Percentiles rank a stretch among this genome's conserved stretches.
phyloP scores from a whole-genome alignment of 2,888 invertebrate species.

The Ctenicera cuprea region DNA sequence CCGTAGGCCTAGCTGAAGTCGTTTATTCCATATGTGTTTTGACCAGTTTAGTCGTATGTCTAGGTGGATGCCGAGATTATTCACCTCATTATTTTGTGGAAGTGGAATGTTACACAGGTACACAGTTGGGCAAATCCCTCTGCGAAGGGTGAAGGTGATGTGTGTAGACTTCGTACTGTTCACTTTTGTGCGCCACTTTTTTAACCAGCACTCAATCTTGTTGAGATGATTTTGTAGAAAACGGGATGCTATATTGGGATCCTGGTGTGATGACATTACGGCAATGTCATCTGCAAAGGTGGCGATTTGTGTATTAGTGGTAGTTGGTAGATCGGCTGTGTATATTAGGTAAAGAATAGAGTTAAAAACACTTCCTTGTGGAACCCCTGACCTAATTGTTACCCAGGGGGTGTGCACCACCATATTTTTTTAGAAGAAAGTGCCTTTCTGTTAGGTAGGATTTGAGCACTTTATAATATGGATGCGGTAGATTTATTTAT shows the following conservation, averaged over 20 bases:
- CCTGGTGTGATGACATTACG: constrained; percentile 3
- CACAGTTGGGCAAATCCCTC: not conserved
- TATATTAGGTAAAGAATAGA: not conserved
- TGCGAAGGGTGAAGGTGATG: too few relatives aligned
- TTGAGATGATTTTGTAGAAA: constrained; percentile 7
- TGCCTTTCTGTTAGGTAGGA: not conserved
- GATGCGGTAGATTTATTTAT: too few relatives aligned
- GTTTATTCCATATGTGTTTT: too few relatives aligned
- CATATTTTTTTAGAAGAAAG: not conserved
- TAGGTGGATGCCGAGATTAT: not conserved
- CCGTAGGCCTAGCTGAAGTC: constrained; percentile 6
- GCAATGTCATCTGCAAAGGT: constrained; percentile 17
- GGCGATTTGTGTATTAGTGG: not conserved
- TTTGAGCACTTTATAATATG: not conserved
- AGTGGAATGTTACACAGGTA: too few relatives aligned
- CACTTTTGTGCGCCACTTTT: not conserved
- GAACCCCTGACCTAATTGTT: not conserved
- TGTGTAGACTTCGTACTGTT: not conserved
- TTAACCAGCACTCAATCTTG: constrained; percentile 9
- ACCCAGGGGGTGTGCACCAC: not conserved
- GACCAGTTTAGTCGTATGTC: constrained; percentile 3
- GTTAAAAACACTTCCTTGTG: not conserved
- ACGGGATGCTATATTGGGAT: constrained; percentile 1
- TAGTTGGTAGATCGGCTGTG: not conserved
- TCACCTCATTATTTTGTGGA: constrained; percentile 4